These are phyloP conservation scores for Isurus oxyrinchus DNA, from an alignment of 2,113 vertebrate genomes.

Conservation along the genomic window DNA sequence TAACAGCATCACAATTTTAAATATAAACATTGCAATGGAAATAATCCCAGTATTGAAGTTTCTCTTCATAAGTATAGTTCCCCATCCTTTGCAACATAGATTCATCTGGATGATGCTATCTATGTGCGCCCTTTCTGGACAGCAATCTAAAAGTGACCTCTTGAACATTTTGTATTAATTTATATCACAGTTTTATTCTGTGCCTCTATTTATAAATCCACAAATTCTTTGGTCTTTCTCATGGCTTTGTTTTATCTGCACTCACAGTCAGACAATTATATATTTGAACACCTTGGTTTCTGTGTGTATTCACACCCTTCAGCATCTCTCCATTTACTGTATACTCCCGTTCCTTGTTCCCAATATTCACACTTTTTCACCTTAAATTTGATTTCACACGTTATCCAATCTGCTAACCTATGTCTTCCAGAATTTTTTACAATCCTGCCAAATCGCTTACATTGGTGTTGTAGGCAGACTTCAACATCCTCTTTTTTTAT, in stretches of 20 bases:
- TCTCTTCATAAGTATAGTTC: neutral
- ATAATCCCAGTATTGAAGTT: neutral
- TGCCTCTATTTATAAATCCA: neutral
- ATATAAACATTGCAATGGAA: neutral
- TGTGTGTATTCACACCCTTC: neutral
- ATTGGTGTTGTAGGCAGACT: neutral
- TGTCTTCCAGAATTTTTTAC: neutral
- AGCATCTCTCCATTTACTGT: neutral
- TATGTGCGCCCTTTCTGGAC: neutral
- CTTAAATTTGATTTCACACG: neutral
- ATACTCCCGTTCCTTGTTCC: neutral
- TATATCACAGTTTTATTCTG: neutral
- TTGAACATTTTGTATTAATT: neutral
- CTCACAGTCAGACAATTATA: neutral
- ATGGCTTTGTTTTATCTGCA: neutral
- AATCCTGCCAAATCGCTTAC: neutral
- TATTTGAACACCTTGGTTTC: neutral
- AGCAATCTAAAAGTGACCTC: neutral
- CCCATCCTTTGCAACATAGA: too few species aligned
- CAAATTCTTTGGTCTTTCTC: neutral
- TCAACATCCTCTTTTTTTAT: neutral
- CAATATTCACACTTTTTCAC: neutral
- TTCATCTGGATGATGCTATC: too few species aligned
- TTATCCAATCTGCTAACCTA: neutral
- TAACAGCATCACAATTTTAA: neutral